Evolutionary conservation across 2,888 invertebrate genomes (phyloP).

Genomic region (Epinotia brunnichana): DNA sequence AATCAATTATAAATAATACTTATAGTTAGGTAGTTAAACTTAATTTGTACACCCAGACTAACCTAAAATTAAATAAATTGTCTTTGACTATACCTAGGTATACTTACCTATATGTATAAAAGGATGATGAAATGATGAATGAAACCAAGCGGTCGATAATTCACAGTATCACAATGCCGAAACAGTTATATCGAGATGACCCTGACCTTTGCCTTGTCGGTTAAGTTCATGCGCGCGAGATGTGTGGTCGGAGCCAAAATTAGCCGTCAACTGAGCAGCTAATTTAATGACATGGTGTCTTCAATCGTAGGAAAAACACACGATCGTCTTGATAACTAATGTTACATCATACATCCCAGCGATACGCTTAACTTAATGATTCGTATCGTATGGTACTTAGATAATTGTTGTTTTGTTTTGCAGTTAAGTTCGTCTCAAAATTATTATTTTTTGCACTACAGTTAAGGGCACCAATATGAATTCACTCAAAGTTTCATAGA

Average conservation of each 20-base stretch:
- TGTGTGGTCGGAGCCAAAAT: constrained; percentile 58
- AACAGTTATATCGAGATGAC: constrained; percentile 19
- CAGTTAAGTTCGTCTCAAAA: too few relatives aligned
- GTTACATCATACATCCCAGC: constrained; percentile 46
- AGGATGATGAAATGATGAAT: constrained; percentile 38
- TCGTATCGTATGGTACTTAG: neutral
- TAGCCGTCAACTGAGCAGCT: constrained; percentile 55
- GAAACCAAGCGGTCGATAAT: constrained; percentile 29
- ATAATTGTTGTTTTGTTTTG: neutral
- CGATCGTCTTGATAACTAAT: constrained; percentile 37
- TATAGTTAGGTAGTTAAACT: too few relatives aligned
- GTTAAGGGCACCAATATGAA: too few relatives aligned
- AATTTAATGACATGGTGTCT: constrained; percentile 43
- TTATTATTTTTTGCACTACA: too few relatives aligned
- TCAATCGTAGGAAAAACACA: constrained; percentile 58
- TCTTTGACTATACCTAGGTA: too few relatives aligned
- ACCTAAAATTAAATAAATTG: too few relatives aligned
- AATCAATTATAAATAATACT: too few relatives aligned
- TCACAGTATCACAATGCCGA: neutral
- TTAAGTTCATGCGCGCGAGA: constrained; percentile 41
- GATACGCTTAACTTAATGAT: constrained; percentile 4
- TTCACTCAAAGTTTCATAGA: too few relatives aligned
- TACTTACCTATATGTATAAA: neutral
- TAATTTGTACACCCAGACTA: too few relatives aligned
- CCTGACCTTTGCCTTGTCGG: constrained; percentile 32